Base-by-base conservation (phyloP, 1,140 invertebrate genomes). In the Brachionus asplanchnoidis region DNA sequence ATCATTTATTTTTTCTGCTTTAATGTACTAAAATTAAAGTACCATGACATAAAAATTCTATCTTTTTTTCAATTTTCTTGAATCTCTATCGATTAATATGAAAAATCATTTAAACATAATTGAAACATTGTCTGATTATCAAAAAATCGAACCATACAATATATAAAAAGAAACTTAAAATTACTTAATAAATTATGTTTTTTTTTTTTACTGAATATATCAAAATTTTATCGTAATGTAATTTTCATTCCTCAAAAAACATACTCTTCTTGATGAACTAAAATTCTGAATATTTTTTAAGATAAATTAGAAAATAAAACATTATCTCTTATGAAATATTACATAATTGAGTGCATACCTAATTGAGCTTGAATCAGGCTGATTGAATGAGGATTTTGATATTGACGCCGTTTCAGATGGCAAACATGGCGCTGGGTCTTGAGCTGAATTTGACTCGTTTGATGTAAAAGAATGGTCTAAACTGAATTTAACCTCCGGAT, bases 161-260 rank as follows among this genome's bases (percentile, higher is more conserved):
- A 68, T n/a, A 36, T 68, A 68, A 68, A 68, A 32, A 68, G 66
- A 14, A 68, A 32, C 32, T 32, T 68, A n/a, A 68, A 40, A 68
- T 68, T 68, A 68, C 32, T 68, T 68, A 68, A 68, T 68, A 68
- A 68, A 68, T 68, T 68, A 68, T 68, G 66, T 14, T 36, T 68
- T 68, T 14, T 36, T 68, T 68, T 68, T 68, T 12, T 36, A 17
- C 32, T 68, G 32, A 40, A 68, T 68, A 40, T 60, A 20, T 60
- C 53, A 26, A 60, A 60, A 60, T 60, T 60, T 60, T 20, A 60
- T 60, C n/a, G 53, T 60, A 60, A 60, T 60, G 53, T 60, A 20
- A 26, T 20, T 60, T 60, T 23, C 17, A 60, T 60, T 23, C 53
- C 53, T 60, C 32, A 36, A 60, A 20, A 60, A 60, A 20, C 17